Percentiles rank a stretch among this genome's conserved stretches.
Evolutionary conservation across 2,888 invertebrate species (phyloP).

Genomic region (Anthophora plumipes): DNA sequence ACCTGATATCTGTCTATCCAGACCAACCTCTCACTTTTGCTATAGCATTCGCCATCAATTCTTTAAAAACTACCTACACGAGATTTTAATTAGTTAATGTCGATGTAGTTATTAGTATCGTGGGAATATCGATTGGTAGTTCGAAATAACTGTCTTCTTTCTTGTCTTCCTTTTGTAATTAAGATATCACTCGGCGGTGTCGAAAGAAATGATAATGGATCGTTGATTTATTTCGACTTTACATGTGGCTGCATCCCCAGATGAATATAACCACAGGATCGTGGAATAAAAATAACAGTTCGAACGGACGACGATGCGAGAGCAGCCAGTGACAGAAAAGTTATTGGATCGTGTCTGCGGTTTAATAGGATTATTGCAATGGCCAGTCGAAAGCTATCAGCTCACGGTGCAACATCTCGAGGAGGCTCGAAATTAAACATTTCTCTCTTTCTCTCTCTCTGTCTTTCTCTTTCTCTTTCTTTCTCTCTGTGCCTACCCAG

Average conservation of each 20-base stretch:
- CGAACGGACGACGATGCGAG: constrained; percentile 33
- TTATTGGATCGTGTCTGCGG: constrained; percentile 70
- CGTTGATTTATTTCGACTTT: constrained; percentile 24
- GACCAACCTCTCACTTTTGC: no score
- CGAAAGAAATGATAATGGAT: constrained; percentile 1
- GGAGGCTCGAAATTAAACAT: constrained; percentile 67
- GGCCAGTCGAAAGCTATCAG: constrained; percentile 66
- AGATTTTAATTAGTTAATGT: no score
- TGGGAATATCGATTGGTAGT: neutral
- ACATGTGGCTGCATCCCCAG: constrained; percentile 5
- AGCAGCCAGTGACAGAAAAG: constrained; percentile 64
- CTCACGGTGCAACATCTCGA: constrained; percentile 59
- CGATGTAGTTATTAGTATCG: no score
- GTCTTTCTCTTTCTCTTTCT: neutral
- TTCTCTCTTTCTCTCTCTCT: constrained; percentile 17
- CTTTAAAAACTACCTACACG: no score
- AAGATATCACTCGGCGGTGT: neutral
- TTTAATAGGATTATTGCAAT: constrained; percentile 73
- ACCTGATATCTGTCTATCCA: no score
- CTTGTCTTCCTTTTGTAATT: neutral
- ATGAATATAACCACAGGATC: constrained; percentile 1
- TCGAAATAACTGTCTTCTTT: neutral
- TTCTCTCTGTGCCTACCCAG: neutral
- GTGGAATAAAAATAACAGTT: constrained; percentile 46
- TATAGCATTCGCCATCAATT: no score